Evolutionary conservation across 2,113 vertebrate species (phyloP), one percentile per base, ranked within the genome.

Genomic region (Actinemys pallida): DNA sequence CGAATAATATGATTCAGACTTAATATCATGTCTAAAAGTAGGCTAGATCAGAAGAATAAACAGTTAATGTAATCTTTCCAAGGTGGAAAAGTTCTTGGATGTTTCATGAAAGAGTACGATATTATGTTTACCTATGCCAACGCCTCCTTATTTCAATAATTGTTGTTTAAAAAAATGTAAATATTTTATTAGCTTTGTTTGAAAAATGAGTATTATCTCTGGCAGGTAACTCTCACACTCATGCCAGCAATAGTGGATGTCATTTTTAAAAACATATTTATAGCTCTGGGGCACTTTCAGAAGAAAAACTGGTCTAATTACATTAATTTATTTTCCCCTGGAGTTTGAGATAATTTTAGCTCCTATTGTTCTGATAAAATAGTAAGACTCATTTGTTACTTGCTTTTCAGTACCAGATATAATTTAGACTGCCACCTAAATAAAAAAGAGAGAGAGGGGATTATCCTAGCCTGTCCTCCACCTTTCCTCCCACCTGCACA

Each of bases 251-350:
- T 31, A 81, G 62, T 76, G 80, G 12, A 27, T 45, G 56, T 81
- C 3, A 78, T 53, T 86, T 78, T 6, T 57, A 92, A 94, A 95
- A 95, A 72, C 11, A 87, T 3, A 75, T 85, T 89, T 88, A 89
- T 83, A 25, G 9, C 12, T 17, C 84, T 81, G 2, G 45, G 22
- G 22, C 0, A 0, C 17, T 84, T 93, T 81, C 35, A 81, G 24
- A 90, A 92, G 25, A 31, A 80, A 94, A 88, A 86, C 3, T 87
- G 56, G 84, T 78, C 14, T 92, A 81, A 87, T 75, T 76, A 31
- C 2, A 78, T 83, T 49, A 2, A 47, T 83, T 80, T 76, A 5
- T 9, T 59, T 90, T 75, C 14, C n/a, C 27, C 11, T 83, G 56
- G 6, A 81, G 29, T 76, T 76, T 83, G 29, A 84, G 79, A 56